Conservation (phyloP, 2,888 invertebrate species). For the Pomacea canaliculata region DNA sequence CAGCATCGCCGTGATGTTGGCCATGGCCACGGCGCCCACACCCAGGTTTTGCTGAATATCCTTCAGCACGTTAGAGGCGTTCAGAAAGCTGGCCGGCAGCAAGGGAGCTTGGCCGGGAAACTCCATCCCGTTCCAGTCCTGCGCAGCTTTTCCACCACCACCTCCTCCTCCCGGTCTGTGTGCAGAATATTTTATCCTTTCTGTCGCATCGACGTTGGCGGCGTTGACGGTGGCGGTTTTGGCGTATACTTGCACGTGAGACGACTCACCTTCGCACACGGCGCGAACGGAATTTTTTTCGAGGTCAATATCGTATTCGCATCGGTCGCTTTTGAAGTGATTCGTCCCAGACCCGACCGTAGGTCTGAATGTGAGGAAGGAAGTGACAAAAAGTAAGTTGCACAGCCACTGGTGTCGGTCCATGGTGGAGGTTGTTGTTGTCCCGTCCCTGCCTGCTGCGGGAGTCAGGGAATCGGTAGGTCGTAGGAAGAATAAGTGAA, state of each 20-base stretch:
- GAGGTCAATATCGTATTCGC: slow-evolving; percentile 39
- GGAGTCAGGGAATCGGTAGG: too few relatives aligned
- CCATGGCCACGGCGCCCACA: slow-evolving; percentile 40
- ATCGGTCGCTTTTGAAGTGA: slow-evolving; percentile 28
- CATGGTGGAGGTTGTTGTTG: too few relatives aligned
- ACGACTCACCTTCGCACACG: slow-evolving; percentile 34
- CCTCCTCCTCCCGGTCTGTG: background rate
- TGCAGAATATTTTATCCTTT: background rate
- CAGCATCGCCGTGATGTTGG: slow-evolving; percentile 45
- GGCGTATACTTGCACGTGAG: slow-evolving; percentile 35
- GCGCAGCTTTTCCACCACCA: background rate
- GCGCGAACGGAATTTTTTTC: slow-evolving; percentile 34
- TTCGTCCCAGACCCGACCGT: background rate
- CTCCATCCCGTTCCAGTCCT: background rate
- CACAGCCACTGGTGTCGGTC: too few relatives aligned
- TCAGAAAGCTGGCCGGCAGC: slow-evolving; percentile 37
- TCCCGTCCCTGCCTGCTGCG: too few relatives aligned
- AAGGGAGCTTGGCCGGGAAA: background rate
- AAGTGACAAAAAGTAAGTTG: too few relatives aligned
- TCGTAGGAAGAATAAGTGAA: too few relatives aligned
- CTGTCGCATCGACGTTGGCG: background rate
- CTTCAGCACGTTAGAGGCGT: slow-evolving; percentile 46
- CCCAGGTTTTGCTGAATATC: slow-evolving; percentile 43
- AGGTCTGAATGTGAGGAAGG: too few relatives aligned
- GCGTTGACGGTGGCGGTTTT: slow-evolving; percentile 28